Base-by-base conservation (phyloP, 2,888 invertebrate species). In the Cataglyphis rosenhaueri region DNA sequence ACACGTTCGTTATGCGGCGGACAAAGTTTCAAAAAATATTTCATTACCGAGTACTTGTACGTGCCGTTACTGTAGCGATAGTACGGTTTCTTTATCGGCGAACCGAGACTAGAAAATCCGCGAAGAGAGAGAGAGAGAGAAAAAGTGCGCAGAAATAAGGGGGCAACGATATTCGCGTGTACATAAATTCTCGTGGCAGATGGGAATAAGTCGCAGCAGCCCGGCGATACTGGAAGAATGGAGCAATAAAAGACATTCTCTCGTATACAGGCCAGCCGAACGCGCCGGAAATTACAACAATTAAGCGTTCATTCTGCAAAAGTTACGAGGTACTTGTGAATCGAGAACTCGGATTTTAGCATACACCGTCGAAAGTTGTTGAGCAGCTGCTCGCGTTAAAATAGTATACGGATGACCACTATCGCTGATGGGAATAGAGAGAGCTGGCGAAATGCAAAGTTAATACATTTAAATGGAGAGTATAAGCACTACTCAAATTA, bases 101-200 rank as follows among this genome's bases (percentile, higher is more conserved):
- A 61, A 64, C 65, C 81, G 81, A 71, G 81, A 81, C 74, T 66
- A 81, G 86, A 81, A 75, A 84, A 84, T 64, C 52, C 55, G 44
- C 64, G 68, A 81, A 38, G 64, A 57, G 64, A 66, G 35, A 32
- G 32, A 32, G 32, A 32, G 32, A 32, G 32, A 32, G 32, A 32
- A 2, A 32, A 5, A 32, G 64, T 68, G 57, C 75, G 82, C 83
- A 73, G 88, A 83, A 88, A 88, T 85, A 88, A 86, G 84, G 84
- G 84, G 87, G 79, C 88, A 88, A 88, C 88, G 88, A 88, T 88
- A 87, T 88, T 88, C 88, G 82, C 83, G 83, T 82, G 88, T 68
- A 85, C 87, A 85, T 86, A 88, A 87, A 52, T 52, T 52, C 87
- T 88, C 81, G 87, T 68, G 71, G 73, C 81, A 83, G 84, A 86